A percentile compares a stretch with the other conserved stretches of the same genome.
Evolutionary conservation across 2,797 vertebrate species (phyloP).

Genomic region (Eupleurogrammus muticus): DNA sequence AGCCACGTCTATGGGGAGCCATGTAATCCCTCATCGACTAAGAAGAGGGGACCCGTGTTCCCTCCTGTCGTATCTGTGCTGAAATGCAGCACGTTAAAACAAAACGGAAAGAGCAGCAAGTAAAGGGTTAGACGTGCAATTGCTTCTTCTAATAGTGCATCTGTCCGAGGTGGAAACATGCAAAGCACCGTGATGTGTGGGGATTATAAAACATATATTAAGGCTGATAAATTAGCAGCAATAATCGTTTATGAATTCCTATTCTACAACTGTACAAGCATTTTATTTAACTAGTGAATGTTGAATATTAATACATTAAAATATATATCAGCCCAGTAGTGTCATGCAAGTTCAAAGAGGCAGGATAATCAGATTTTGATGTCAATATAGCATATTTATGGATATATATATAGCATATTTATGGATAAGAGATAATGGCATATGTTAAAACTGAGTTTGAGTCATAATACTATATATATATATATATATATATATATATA

Average conservation of each 20-base stretch:
- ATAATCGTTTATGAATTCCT: no score
- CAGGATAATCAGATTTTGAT: no score
- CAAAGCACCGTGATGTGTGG: not conserved
- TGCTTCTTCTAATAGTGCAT: not conserved
- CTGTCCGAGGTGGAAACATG: not conserved
- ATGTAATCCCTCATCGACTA: constrained; percentile 2
- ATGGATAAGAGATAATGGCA: not conserved
- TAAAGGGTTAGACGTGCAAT: not conserved
- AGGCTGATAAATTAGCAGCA: not conserved
- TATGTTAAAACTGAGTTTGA: not conserved
- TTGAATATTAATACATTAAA: constrained; percentile 6
- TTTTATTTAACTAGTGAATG: not conserved
- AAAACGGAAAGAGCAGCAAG: constrained; percentile 16
- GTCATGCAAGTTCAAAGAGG: not conserved
- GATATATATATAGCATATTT: not conserved
- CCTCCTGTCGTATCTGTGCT: not conserved
- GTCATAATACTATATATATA: not conserved
- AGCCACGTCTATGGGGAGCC: not conserved
- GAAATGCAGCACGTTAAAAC: not conserved
- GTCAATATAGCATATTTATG: no score
- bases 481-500: no score
- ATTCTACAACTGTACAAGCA: not conserved
- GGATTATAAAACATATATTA: constrained; percentile 4
- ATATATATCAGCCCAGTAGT: not conserved
- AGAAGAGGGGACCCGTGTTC: constrained; percentile 7